phyloP scores from a whole-genome alignment of 1,140 invertebrate species.

The Alviniconcha marisindica region DNA sequence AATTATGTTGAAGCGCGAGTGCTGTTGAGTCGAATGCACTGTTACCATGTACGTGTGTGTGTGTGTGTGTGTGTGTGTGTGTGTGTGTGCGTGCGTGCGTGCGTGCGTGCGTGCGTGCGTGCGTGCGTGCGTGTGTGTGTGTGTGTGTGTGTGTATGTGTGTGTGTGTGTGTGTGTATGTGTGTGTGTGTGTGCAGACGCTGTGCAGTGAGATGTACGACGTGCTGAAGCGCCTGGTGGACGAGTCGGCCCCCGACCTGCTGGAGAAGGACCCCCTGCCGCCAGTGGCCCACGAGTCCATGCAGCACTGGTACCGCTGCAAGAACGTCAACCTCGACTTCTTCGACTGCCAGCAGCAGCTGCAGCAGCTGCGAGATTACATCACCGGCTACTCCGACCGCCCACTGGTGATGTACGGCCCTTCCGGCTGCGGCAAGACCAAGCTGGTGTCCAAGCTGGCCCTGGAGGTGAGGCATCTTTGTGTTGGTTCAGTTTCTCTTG shows the following conservation, averaged over 20 bases:
- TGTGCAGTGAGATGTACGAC: slow-evolving; percentile 55
- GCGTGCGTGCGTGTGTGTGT: not conserved
- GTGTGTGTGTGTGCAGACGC: not conserved
- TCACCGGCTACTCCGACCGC: slow-evolving; percentile 86
- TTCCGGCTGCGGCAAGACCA: slow-evolving; percentile 69
- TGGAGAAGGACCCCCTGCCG: not conserved
- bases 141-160: not conserved
- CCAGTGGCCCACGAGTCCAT: slow-evolving; percentile 57
- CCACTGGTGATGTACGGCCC: slow-evolving; percentile 68
- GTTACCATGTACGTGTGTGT: not conserved
- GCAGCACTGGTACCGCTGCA: slow-evolving; percentile 61
- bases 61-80: slow-evolving; percentile 42
- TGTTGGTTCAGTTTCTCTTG: too few relatives aligned
- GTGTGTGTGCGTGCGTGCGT: slow-evolving; percentile 41
- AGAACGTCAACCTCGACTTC: slow-evolving; percentile 78
- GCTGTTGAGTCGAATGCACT: too few relatives aligned
- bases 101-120: slow-evolving; percentile 11
- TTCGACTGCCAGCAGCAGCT: slow-evolving; percentile 91
- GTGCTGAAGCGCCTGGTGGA: slow-evolving; percentile 60
- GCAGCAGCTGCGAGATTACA: slow-evolving; percentile 87
- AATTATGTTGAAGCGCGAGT: too few relatives aligned
- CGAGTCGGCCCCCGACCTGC: slow-evolving; percentile 30
- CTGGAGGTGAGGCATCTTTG: slow-evolving; percentile 79
- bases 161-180: not conserved
- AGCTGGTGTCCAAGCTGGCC: slow-evolving; percentile 65